Evolutionary conservation across 2,113 vertebrate genomes (phyloP), one percentile per base, ranked within the genome.

Genomic region (Pholis gunnellus): DNA sequence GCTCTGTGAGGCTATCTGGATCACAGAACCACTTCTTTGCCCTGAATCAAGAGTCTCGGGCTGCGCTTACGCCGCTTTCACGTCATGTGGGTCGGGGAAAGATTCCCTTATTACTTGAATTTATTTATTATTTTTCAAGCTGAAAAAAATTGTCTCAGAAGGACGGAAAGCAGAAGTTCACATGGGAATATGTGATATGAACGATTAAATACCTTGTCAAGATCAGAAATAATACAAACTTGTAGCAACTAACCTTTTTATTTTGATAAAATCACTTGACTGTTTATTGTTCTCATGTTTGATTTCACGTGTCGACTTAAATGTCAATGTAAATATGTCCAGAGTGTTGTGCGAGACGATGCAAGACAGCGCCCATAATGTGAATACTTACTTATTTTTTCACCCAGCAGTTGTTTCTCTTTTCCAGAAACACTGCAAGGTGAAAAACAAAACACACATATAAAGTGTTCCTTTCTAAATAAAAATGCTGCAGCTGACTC

Each of bases 401-500:
- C 17, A 29, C 34, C 7, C 4, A 14, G 2, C 15, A 50, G 59
- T 60, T 54, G 36, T 40, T 18, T 63, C 6, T 38, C 78, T 36
- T 77, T 60, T 42, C 56, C 36, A 67, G 72, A 81, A 71, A 80
- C 25, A 40, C 76, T 7, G 46, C 64, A 54, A 59, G 27, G 29
- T 52, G 61, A 10, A n/a, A 4, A 52, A 18, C 4, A 76, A 68
- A 79, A 74, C 9, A n/a, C 42, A 42, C 54, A 13, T 27, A 63
- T 48, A 40, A 71, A 44, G 18, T 57, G 48, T 66, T 76, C 38
- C 50, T 72, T 34, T 57, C 22, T 10, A 72, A 66, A 72, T 50
- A 67, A 52, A 87, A 68, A 61, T 2, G 14, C n/a, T 48, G 22
- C 34, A 82, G 59, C 22, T 73, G 76, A 73, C 61, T 79, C 50